Evolutionary conservation across 1,140 invertebrate species (phyloP).

Genomic region (Microplitis mediator): DNA sequence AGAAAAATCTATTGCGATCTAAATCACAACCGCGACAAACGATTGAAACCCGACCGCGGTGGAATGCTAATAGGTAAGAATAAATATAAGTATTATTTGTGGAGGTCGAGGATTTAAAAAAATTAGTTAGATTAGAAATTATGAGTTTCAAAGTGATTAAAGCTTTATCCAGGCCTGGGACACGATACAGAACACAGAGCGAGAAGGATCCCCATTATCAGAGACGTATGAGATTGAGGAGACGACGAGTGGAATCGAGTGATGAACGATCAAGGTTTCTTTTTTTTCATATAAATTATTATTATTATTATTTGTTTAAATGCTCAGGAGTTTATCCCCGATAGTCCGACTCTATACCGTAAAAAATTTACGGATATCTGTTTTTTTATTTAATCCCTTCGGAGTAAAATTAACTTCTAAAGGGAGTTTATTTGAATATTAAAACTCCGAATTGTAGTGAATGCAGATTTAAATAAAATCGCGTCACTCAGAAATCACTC

Average conservation of each 20-base stretch:
- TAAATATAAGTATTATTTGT: conserved; percentile 1
- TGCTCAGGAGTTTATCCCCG: too few relatives aligned
- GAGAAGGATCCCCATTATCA: conserved; percentile 77
- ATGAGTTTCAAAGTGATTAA: conserved; percentile 38
- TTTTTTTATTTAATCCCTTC: conserved; percentile 11
- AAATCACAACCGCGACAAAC: conserved; percentile 41
- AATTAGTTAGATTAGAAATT: conserved; percentile 7
- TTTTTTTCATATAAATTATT: not conserved
- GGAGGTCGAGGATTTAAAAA: not conserved
- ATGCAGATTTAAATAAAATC: too few relatives aligned
- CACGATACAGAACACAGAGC: conserved; percentile 76
- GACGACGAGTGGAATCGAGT: conserved; percentile 49
- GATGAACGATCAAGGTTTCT: conserved; percentile 53
- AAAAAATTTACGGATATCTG: too few relatives aligned
- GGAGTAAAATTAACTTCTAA: not conserved
- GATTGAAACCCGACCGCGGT: conserved; percentile 49
- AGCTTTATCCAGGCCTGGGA: conserved; percentile 64
- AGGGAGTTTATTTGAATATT: not conserved
- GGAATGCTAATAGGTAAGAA: conserved; percentile 56
- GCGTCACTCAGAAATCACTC: too few relatives aligned
- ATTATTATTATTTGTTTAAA: too few relatives aligned
- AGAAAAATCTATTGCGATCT: conserved; percentile 40
- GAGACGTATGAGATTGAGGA: conserved; percentile 68
- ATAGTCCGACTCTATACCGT: too few relatives aligned
- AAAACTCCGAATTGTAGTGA: not conserved